Conservation (phyloP, 2,113 vertebrate species). For the pig (Sus scrofa) region T2T-Sscrofa CM000827.6:101738001-101738500, state of each 20-base stretch:
- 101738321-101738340: not conserved
- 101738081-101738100: not conserved
- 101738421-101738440: not conserved
- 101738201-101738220: accelerated
- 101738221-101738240: accelerated
- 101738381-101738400: not conserved
- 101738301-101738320: not conserved
- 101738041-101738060: not conserved
- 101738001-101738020: not conserved
- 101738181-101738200: not conserved
- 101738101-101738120: not conserved
- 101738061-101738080: not conserved
- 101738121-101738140: not conserved
- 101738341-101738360: too few species aligned
- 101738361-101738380: too few species aligned
- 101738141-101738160: not conserved
- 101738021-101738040: not conserved
- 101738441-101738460: not conserved
- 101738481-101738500: accelerated
- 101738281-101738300: not conserved
- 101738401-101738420: too few species aligned
- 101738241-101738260: not conserved
- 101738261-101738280: not conserved
- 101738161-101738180: slow-evolving; percentile 24
- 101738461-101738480: accelerated